Conservation (phyloP, 2,888 invertebrate genomes). For the Ectemnius lituratus region DNA sequence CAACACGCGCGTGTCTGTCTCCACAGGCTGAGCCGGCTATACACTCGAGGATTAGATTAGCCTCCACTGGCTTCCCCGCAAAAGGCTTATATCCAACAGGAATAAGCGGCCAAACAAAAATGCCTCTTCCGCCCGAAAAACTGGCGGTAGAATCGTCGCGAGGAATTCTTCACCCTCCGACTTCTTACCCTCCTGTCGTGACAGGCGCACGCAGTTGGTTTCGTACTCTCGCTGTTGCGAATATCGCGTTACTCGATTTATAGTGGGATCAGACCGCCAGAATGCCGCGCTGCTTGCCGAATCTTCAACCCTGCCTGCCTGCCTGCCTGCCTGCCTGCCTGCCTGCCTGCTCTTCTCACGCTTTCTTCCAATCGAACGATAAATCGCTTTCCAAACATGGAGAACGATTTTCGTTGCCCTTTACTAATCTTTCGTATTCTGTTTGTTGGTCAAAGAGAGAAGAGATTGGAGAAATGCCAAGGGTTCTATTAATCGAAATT, state of each 20-base stretch:
- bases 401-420: too few relatives aligned
- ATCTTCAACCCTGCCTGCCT: conserved; percentile 26
- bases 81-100: conserved; percentile 69
- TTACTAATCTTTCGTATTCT: too few relatives aligned
- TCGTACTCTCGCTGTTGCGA: conserved; percentile 16
- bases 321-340: too few relatives aligned
- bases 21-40: conserved; percentile 62
- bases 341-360: conserved; percentile 10
- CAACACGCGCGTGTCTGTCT: conserved; percentile 46
- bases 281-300: conserved; percentile 42
- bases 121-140: conserved; percentile 62
- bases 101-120: conserved; percentile 72
- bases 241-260: conserved; percentile 52
- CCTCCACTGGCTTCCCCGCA: conserved; percentile 70
- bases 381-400: background rate
- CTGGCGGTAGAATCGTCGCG: conserved; percentile 48
- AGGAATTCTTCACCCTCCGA: conserved; percentile 56
- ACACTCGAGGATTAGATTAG: conserved; percentile 73
- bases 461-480: background rate
- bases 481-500: background rate
- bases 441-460: background rate
- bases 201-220: background rate
- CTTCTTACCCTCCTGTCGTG: conserved; percentile 8
- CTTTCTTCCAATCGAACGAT: conserved; percentile 23
- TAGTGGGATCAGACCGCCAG: conserved; percentile 46